These are phyloP conservation scores for Atractosteus spatula DNA, from an alignment of 2,113 vertebrate genomes.

Conservation along the genomic window DNA sequence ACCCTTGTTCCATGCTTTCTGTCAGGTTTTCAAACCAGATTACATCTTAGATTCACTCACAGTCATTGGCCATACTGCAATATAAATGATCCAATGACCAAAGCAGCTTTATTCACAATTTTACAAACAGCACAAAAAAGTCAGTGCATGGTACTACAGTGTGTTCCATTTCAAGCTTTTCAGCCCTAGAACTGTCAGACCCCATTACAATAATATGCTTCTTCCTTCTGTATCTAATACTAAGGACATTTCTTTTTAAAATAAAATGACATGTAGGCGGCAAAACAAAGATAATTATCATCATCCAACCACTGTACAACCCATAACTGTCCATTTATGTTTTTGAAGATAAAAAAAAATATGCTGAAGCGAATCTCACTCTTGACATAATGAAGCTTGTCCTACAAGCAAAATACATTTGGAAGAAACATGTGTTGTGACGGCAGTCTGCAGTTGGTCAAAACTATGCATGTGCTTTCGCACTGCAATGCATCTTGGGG, in stretches of 20 bases:
- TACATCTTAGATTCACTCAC: not conserved
- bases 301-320: not conserved
- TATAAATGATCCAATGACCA: not conserved
- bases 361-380: constrained; percentile 9
- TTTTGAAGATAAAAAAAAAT: constrained; percentile 25
- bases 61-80: not conserved
- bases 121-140: not conserved
- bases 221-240: not conserved
- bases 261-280: not conserved
- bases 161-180: constrained; percentile 1
- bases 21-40: not conserved
- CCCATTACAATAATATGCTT: constrained; percentile 5
- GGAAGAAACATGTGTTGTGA: constrained; percentile 27
- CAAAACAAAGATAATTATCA: constrained; percentile 6
- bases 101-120: constrained; percentile 2
- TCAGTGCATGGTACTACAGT: not conserved
- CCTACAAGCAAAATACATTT: constrained; percentile 39
- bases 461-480: constrained; percentile 9
- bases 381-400: constrained; percentile 9
- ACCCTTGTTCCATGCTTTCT: not conserved
- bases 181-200: not conserved
- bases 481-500: not conserved
- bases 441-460: not conserved
- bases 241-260: not conserved
- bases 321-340: not conserved